A percentile compares a stretch with the other conserved stretches of the same genome.
phyloP scores from a whole-genome alignment of 2,797 vertebrate genomes.

The Balearica regulorum region DNA sequence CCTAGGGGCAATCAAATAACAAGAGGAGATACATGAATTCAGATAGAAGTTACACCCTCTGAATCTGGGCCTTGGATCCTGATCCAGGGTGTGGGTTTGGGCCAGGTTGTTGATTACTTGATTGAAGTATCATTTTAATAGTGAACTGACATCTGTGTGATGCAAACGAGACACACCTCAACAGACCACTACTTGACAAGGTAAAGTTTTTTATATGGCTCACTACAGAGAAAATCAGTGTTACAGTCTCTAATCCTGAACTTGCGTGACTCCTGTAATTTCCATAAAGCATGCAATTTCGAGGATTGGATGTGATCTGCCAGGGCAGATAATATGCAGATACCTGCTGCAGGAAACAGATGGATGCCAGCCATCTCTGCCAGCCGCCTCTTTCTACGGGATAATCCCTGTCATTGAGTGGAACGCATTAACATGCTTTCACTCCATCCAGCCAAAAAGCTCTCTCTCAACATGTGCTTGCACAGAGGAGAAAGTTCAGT shows the following conservation, averaged over 20 bases:
- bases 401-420: constrained; percentile 18
- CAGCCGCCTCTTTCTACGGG: neutral
- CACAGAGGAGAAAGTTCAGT: neutral
- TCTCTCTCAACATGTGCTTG: neutral
- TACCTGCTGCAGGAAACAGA: constrained; percentile 34
- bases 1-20: neutral
- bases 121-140: neutral
- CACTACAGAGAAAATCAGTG: neutral
- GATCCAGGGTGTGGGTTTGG: neutral
- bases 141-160: neutral
- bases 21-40: neutral
- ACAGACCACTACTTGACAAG: neutral
- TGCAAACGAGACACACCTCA: neutral
- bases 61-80: neutral
- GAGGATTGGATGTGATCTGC: neutral
- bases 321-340: neutral
- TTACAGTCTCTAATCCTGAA: neutral
- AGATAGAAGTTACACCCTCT: neutral
- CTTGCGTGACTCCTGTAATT: neutral
- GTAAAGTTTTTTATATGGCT: neutral
- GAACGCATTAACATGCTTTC: constrained; percentile 35
- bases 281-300: neutral
- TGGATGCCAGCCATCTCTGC: constrained; percentile 6
- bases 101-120: neutral
- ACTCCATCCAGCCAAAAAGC: constrained; percentile 1